A percentile compares a stretch with the other conserved stretches of the same genome.
These are phyloP conservation scores for Thalassarche chlororhynchos DNA, from an alignment of 2,113 vertebrate genomes.

Conservation along the genomic window DNA sequence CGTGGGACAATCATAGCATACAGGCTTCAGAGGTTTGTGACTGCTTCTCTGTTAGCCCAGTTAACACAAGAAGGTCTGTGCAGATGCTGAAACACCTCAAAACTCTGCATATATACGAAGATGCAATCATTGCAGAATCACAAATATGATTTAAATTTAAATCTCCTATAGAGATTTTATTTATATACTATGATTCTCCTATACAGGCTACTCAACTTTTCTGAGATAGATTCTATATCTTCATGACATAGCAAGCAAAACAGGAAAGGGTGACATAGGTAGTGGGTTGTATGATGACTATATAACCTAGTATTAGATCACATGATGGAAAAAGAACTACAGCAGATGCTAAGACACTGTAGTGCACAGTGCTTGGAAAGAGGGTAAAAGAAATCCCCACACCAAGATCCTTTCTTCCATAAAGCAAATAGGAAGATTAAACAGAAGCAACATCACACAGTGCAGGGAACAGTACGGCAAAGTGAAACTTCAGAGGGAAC, in stretches of 20 bases:
- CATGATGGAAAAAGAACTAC: not conserved
- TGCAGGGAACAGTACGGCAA: not conserved
- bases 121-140: not conserved
- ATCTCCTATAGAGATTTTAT: not conserved
- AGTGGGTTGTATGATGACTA: fast-evolving
- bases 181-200: not conserved
- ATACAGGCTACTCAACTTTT: not conserved
- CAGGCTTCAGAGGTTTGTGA: no score
- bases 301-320: not conserved
- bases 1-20: fast-evolving
- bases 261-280: not conserved
- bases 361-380: not conserved
- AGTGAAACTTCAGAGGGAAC: not conserved
- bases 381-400: not conserved
- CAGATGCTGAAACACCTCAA: not conserved
- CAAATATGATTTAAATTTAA: not conserved
- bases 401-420: not conserved
- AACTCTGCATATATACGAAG: not conserved
- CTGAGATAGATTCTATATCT: not conserved
- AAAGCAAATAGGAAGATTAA: not conserved
- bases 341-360: not conserved
- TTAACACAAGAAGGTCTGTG: not conserved
- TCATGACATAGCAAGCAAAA: not conserved
- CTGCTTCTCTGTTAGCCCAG: not conserved
- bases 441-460: not conserved